Conservation (phyloP, 2,888 invertebrate species). For the Thymelicus lineola region DNA sequence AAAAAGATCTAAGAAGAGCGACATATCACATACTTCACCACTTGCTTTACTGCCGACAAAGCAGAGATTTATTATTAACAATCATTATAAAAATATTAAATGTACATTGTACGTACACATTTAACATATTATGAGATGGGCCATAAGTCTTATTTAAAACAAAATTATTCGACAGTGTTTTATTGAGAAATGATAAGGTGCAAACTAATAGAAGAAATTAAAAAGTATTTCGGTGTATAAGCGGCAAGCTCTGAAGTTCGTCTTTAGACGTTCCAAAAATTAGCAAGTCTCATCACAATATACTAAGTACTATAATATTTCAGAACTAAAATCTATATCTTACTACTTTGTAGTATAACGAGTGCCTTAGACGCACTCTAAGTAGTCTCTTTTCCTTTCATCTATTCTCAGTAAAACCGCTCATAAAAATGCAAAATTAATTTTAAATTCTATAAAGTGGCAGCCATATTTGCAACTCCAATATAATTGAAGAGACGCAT, state of each 20-base stretch:
- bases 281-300: too few relatives aligned
- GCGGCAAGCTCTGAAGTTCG: too few relatives aligned
- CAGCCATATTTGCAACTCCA: constrained; percentile 54
- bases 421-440: constrained; percentile 66
- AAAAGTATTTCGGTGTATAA: too few relatives aligned
- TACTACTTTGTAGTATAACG: constrained; percentile 21
- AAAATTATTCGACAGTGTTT: too few relatives aligned
- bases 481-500: constrained; percentile 62
- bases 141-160: too few relatives aligned
- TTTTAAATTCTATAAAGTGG: constrained; percentile 58
- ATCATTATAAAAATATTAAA: too few relatives aligned
- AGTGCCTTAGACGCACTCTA: constrained; percentile 35
- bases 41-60: constrained; percentile 4
- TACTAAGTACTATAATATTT: background rate
- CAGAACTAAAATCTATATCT: background rate
- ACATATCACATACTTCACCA: constrained; percentile 18
- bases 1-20: constrained; percentile 26
- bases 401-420: constrained; percentile 50
- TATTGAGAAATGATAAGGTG: too few relatives aligned
- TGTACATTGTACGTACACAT: too few relatives aligned
- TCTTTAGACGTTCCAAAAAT: too few relatives aligned
- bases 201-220: too few relatives aligned
- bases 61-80: background rate
- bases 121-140: too few relatives aligned
- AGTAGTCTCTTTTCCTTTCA: constrained; percentile 46